phyloP scores from a whole-genome alignment of 1,140 invertebrate genomes.

The Eurosta solidaginis region DNA sequence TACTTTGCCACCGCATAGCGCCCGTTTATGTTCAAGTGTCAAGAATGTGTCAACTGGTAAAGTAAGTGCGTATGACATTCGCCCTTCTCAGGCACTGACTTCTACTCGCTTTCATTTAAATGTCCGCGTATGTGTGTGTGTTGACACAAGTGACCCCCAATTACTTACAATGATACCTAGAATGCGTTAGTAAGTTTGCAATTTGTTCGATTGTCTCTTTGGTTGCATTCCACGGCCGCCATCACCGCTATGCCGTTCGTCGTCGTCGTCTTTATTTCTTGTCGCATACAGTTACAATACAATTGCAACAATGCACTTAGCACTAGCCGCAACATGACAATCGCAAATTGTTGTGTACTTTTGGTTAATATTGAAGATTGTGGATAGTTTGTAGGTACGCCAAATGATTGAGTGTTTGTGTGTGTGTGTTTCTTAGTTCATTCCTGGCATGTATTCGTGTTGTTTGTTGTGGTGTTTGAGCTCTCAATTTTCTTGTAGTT shows the following conservation, averaged over 20 bases:
- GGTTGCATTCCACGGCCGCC: not conserved
- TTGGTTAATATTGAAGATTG: conserved; percentile 15
- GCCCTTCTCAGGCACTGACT: conserved; percentile 18
- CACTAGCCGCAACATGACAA: conserved; percentile 20
- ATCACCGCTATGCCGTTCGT: not conserved
- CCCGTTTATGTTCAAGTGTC: not conserved
- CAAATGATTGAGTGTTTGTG: not conserved
- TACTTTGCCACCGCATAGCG: not conserved
- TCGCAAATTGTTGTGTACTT: conserved; percentile 13
- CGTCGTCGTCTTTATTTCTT: not conserved
- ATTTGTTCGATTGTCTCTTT: conserved; percentile 12
- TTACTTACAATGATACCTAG: conserved; percentile 11
- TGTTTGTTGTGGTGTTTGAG: not conserved
- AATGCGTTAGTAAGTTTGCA: conserved; percentile 22
- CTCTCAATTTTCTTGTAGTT: not conserved
- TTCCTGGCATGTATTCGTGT: not conserved
- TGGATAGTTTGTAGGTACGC: not conserved
- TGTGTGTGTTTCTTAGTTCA: not conserved
- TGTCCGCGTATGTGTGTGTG: not conserved
- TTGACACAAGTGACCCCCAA: not conserved
- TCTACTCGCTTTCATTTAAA: not conserved
- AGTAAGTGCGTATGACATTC: conserved; percentile 16
- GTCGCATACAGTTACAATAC: not conserved
- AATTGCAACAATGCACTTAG: not conserved
- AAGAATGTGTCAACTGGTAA: conserved; percentile 1